Evolutionary conservation across 1,140 invertebrate genomes (phyloP), one percentile per base, ranked within the genome.

Genomic region (Gryon sp.): DNA sequence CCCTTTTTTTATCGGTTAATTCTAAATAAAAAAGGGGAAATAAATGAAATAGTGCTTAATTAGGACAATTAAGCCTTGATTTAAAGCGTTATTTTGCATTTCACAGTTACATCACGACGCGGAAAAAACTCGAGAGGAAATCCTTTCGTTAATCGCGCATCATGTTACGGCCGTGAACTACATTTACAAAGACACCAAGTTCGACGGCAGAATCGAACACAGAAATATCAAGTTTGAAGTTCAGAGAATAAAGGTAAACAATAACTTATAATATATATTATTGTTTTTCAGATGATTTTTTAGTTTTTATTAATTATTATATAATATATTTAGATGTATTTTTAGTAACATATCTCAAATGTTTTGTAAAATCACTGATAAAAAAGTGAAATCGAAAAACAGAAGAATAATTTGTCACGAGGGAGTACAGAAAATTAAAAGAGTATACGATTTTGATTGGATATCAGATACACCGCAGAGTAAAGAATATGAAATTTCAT

Each of bases 91-190:
- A 60, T 59, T 76, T 63, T 68, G 15, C 11, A 74, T 80, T 81
- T 82, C 76, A 28, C 84, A 90, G 76, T 82, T 94, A 88, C 93
- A 94, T 80, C 87, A 89, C 18, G 93, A 94, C 83, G 89, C 89
- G 78, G 94, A 94, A 83, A 97, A 97, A 89, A 98, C 96, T 4
- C 90, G 95, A 43, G 98, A 99, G 89, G 98, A 99, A 91, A 99
- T 99, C 83, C 91, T 98, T 53, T 97, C 97, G 0, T 90, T 99
- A 59, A 99, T 99, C 87, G 96, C 97, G 28, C 97, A 98, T 87
- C 98, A 99, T 87, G 97, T 99, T 38, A 98, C 97, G 80, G 98
- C 98, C 52, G 97, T 99, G 75, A 99, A 99, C 91, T 96, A 96
- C 84, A 99, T 99, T 85, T 99, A 99, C 89, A 92, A 95, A 77